phyloP scores from a whole-genome alignment of 2,113 vertebrate species.

The Nyctereutes procyonoides region DNA sequence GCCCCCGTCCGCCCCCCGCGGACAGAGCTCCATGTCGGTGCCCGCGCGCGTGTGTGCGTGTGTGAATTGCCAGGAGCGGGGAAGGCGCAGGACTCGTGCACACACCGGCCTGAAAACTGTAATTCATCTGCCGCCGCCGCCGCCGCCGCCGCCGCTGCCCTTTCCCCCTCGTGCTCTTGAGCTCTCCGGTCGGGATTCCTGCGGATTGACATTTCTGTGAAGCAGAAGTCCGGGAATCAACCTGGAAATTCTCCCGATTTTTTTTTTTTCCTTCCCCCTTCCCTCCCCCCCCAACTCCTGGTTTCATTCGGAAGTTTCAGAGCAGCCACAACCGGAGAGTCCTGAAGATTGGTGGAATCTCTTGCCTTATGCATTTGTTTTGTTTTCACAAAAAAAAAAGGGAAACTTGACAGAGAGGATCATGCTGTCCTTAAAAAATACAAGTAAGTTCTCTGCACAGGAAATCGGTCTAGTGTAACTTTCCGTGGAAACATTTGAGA shows the following conservation, averaged over 20 bases:
- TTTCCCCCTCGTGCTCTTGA: slow-evolving; percentile 76
- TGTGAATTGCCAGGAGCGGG: slow-evolving; percentile 83
- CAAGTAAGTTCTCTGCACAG: slow-evolving; percentile 88
- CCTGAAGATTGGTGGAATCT: slow-evolving; percentile 81
- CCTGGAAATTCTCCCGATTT: slow-evolving; percentile 65
- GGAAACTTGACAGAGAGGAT: slow-evolving; percentile 87
- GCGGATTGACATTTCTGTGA: slow-evolving; percentile 83
- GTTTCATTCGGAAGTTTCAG: slow-evolving; percentile 82
- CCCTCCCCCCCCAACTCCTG: slow-evolving; percentile 64
- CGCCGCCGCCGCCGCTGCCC: slow-evolving; percentile 74
- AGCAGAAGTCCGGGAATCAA: slow-evolving; percentile 79
- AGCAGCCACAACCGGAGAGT: slow-evolving; percentile 75
- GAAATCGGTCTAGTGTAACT: slow-evolving; percentile 84
- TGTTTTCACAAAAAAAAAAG: slow-evolving; percentile 74
- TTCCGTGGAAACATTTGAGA: slow-evolving; percentile 74
- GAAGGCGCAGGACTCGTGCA: slow-evolving; percentile 81
- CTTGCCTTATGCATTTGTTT: slow-evolving; percentile 82
- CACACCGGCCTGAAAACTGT: slow-evolving; percentile 79
- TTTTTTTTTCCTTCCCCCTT: background rate
- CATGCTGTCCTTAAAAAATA: slow-evolving; percentile 83
- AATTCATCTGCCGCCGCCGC: slow-evolving; percentile 81
- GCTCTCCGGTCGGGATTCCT: slow-evolving; percentile 79
- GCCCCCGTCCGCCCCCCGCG: background rate
- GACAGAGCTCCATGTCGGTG: slow-evolving; percentile 79
- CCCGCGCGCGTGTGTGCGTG: slow-evolving; percentile 77